These are phyloP conservation scores for Myxocyprinus asiaticus DNA, from an alignment of 2,113 vertebrate species.

Conservation along the genomic window DNA sequence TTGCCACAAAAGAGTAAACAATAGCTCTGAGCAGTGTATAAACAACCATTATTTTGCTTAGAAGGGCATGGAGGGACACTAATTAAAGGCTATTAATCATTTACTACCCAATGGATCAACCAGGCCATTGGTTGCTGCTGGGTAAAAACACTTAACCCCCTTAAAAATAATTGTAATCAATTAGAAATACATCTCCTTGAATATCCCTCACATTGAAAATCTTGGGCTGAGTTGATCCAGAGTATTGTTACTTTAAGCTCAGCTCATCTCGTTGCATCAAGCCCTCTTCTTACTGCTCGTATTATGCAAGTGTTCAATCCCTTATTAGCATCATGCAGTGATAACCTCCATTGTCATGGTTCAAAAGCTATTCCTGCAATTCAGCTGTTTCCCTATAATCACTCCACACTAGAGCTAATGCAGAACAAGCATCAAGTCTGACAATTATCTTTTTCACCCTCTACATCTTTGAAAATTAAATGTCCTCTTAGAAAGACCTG, in stretches of 20 bases:
- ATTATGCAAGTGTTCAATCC: conserved; percentile 58
- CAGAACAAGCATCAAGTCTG: conserved; percentile 64
- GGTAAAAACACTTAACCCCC: conserved; percentile 45
- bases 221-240: conserved; percentile 1
- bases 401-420: conserved; percentile 64
- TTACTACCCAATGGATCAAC: conserved; percentile 40
- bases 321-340: conserved; percentile 63
- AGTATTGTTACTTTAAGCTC: conserved; percentile 43
- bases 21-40: conserved; percentile 45
- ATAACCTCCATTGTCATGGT: conserved; percentile 64
- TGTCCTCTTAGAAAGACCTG: conserved; percentile 58
- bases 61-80: conserved; percentile 44
- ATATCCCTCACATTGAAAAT: conserved; percentile 32
- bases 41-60: conserved; percentile 41
- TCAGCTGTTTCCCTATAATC: conserved; percentile 69
- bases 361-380: conserved; percentile 67
- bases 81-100: conserved; percentile 57
- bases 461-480: conserved; percentile 62
- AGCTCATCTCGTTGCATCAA: conserved; percentile 43
- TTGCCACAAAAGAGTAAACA: conserved; percentile 34
- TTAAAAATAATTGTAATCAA: conserved; percentile 35
- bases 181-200: conserved; percentile 34
- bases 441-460: conserved; percentile 74
- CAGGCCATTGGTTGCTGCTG: conserved; percentile 41
- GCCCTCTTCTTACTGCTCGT: conserved; percentile 37